Evolutionary conservation across 2,113 vertebrate species (phyloP).

Genomic region (Anseranas semipalmata): DNA sequence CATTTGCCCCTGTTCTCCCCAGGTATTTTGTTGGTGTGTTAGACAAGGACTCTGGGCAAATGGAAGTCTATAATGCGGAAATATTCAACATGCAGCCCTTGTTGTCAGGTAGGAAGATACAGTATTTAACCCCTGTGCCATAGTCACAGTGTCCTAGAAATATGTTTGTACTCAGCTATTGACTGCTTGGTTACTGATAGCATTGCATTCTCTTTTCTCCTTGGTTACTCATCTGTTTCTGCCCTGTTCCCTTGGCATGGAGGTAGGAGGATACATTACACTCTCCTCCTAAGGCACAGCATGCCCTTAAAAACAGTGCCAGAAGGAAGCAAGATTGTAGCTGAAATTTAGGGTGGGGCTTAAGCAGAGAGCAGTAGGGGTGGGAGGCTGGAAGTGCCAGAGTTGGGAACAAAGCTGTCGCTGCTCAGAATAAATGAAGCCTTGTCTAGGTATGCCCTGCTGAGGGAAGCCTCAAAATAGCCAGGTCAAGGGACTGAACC

Average conservation of each 20-base stretch:
- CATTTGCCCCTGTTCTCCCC: not conserved
- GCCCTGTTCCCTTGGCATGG: not conserved
- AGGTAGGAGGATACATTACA: not conserved
- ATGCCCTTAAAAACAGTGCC: not conserved
- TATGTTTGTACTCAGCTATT: rapidly evolving
- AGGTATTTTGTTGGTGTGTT: conserved; percentile 94
- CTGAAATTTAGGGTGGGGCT: not conserved
- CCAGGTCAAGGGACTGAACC: not conserved
- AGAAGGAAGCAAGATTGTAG: not conserved
- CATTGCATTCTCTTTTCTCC: not conserved
- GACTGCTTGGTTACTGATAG: not conserved
- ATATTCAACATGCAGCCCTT: conserved; percentile 91
- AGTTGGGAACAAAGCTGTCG: not conserved
- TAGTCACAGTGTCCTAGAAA: rapidly evolving
- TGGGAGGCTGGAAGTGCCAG: not conserved
- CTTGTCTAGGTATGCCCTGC: not conserved
- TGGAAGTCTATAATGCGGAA: conserved; percentile 91
- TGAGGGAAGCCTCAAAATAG: not conserved
- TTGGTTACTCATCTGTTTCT: not conserved
- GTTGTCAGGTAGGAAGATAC: conserved; percentile 81
- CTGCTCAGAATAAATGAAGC: not conserved
- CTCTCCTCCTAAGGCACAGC: not conserved
- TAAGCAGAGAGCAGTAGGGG: rapidly evolving
- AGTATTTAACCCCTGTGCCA: not conserved
- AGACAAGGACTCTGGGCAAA: conserved; percentile 85